A percentile compares a stretch with the other conserved stretches of the same genome.
Conservation (phyloP, 2,888 invertebrate genomes). For the Hyles lineata region DNA sequence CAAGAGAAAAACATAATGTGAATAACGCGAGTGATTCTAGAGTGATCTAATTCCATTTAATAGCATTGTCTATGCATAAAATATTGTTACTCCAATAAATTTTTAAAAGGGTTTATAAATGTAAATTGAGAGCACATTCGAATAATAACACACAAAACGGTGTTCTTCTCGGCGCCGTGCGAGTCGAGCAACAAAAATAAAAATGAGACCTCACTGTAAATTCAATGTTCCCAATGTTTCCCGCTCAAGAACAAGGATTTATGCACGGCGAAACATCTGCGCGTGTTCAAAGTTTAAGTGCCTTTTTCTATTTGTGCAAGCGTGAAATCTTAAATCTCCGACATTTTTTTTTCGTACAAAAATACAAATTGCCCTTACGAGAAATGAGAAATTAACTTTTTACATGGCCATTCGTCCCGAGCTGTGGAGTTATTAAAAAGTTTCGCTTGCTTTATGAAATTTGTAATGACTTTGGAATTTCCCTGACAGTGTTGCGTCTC, state of each 20-base stretch:
- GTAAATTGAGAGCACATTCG: not conserved
- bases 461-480: constrained; percentile 55
- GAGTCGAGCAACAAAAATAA: not conserved
- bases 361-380: constrained; percentile 50
- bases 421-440: constrained; percentile 56
- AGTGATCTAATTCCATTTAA: not conserved
- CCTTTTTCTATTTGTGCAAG: constrained; percentile 38
- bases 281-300: constrained; percentile 31
- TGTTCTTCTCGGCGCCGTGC: not conserved
- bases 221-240: constrained; percentile 22
- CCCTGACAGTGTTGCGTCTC: constrained; percentile 42
- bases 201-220: constrained; percentile 6
- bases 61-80: not conserved
- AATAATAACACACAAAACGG: not conserved
- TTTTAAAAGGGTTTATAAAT: not conserved
- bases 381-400: constrained; percentile 60
- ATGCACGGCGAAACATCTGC: constrained; percentile 24
- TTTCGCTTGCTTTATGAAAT: constrained; percentile 52
- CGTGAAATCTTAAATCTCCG: constrained; percentile 40
- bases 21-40: too few species aligned
- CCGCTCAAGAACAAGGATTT: constrained; percentile 22
- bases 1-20: too few species aligned
- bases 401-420: constrained; percentile 53
- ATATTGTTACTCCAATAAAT: not conserved
- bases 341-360: constrained; percentile 45